These are phyloP conservation scores for Sebastolobus alascanus DNA, from an alignment of 2,797 vertebrate species.

Conservation along the genomic window DNA sequence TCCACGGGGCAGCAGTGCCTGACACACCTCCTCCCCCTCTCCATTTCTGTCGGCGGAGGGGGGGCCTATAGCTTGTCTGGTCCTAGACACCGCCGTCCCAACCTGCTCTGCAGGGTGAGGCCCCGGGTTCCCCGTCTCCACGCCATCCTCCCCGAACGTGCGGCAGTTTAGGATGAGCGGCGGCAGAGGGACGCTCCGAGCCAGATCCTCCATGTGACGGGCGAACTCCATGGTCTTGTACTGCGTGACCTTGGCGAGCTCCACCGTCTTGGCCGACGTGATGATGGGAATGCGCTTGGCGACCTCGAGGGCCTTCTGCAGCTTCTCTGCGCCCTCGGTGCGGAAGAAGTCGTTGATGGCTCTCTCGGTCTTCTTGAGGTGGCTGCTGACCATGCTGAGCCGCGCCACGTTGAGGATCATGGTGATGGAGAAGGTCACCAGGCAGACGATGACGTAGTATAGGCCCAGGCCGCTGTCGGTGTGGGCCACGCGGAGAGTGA, in stretches of 20 bases:
- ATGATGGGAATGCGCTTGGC: conserved; percentile 96
- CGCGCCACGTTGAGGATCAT: conserved; percentile 92
- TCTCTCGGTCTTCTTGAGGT: conserved; percentile 93
- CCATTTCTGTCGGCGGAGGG: neutral
- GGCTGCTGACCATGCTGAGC: conserved; percentile 95
- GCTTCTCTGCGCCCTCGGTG: conserved; percentile 94
- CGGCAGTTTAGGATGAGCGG: conserved; percentile 93
- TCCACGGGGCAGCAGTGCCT: conserved; percentile 31
- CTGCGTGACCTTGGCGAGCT: conserved; percentile 96
- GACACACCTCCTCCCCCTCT: conserved; percentile 63
- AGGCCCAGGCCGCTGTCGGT: conserved; percentile 91
- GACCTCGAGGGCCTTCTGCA: conserved; percentile 96
- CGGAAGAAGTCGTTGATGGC: conserved; percentile 98
- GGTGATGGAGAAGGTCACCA: conserved; percentile 92
- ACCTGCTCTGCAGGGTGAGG: conserved; percentile 72
- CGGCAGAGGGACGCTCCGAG: conserved; percentile 92
- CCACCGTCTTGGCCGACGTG: conserved; percentile 93
- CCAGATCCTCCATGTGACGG: conserved; percentile 95
- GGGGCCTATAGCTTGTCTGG: conserved; percentile 65
- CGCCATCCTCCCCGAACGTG: conserved; percentile 81
- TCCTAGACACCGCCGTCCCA: conserved; percentile 43
- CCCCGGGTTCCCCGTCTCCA: conserved; percentile 78
- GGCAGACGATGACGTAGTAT: conserved; percentile 93
- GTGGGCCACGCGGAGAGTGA: conserved; percentile 91
- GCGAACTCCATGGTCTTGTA: conserved; percentile 97